phyloP scores from a whole-genome alignment of 2,888 invertebrate genomes.

The Mythimna ferrago region DNA sequence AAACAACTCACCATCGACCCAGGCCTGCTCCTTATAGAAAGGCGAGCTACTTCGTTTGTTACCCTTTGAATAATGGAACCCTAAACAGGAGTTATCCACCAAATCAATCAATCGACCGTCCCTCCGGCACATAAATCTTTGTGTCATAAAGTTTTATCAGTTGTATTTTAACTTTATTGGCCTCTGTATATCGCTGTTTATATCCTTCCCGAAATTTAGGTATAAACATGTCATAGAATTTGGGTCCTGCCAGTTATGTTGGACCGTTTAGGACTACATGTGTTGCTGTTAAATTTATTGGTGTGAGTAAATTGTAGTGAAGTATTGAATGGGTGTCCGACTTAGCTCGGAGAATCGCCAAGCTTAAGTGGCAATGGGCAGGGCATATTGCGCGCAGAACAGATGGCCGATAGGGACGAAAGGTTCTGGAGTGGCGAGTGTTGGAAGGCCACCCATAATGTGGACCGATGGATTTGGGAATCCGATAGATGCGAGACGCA shows the following conservation, averaged over 20 bases:
- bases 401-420: too few relatives aligned
- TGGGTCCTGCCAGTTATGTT: conserved; percentile 32
- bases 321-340: background rate
- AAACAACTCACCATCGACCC: too few relatives aligned
- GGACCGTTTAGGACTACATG: conserved; percentile 12
- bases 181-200: conserved; percentile 52
- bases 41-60: too few relatives aligned
- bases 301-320: background rate
- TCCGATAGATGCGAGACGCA: too few relatives aligned
- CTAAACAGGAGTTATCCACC: conserved; percentile 38
- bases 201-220: conserved; percentile 46
- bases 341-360: too few relatives aligned
- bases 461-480: too few relatives aligned
- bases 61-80: too few relatives aligned
- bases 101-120: conserved; percentile 64
- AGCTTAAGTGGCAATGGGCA: too few relatives aligned
- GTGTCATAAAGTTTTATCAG: conserved; percentile 67
- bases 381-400: too few relatives aligned
- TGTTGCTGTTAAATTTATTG: conserved; percentile 31
- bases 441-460: too few relatives aligned
- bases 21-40: too few relatives aligned
- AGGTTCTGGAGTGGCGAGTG: too few relatives aligned
- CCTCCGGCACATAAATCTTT: conserved; percentile 63
- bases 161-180: conserved; percentile 62
- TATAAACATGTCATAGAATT: conserved; percentile 54